Base-by-base conservation (phyloP, 2,797 vertebrate species). In the Diglossa cyanea region DNA sequence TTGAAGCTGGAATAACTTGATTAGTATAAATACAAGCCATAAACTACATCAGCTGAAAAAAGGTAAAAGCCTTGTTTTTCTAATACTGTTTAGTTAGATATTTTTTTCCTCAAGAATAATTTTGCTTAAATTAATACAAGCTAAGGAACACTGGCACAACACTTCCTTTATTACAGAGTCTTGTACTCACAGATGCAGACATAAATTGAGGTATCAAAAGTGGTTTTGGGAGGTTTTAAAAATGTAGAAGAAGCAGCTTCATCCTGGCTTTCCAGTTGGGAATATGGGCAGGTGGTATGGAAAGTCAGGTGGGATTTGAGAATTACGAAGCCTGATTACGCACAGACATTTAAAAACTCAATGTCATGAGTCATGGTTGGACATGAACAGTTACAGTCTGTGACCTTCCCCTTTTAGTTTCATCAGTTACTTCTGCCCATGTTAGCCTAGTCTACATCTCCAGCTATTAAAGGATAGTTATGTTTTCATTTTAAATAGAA, bases 351-450 rank as follows among this genome's bases (percentile, higher is more conserved):
- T 97, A 97, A 95, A 96, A 96, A 89, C 92, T 96, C 97, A 91
- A 92, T 88, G 73, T 91, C 88, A 88, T 91, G 93, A 98, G 93
- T 98, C 95, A 91, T 78, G 67, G 75, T 48, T 86, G 87, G 93
- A 92, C 87, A 94, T 30, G 37, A 13, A 20, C 94, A 95, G 77
- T 98, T 97, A 96, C 47, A 92, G 74, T 79, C 58, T 45, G 26
- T 96, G 95, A 87, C 95, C 92, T 95, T 96, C 84, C 75, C 37
- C 62, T 96, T 92, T 95, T 97, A 96, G 97, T 97, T 95, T 86
- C 63, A 80, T 92, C 44, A 88, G 80, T 95, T 94, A 67, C 62
- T 96, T 96, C 87, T 73, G 18, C 42, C 39, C 84, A 68, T 0
- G 1, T 93, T 94, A 80, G 84, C 80, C 94, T 74, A 91, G 70